Conservation (phyloP, 2,797 vertebrate species). For the Melanotaenia parkinsoni region DNA sequence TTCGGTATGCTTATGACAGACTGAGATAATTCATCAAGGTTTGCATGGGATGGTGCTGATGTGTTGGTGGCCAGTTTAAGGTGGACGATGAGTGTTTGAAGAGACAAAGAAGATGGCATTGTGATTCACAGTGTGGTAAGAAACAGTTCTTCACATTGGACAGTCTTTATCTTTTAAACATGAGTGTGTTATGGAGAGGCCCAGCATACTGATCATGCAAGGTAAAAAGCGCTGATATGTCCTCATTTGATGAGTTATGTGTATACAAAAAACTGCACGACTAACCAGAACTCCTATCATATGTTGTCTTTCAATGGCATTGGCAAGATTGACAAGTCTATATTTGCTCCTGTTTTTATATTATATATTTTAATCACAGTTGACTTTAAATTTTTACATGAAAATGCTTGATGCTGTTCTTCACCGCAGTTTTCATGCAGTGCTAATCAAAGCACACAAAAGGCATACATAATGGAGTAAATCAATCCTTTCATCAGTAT, state of each 20-base stretch:
- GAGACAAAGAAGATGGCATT: slow-evolving; percentile 34
- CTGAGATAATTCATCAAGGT: slow-evolving; percentile 34
- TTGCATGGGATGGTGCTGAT: slow-evolving; percentile 20
- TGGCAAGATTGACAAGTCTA: slow-evolving; percentile 16
- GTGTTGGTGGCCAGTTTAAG: slow-evolving; percentile 18
- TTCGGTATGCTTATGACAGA: slow-evolving; percentile 35
- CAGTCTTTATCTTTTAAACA: slow-evolving; percentile 39
- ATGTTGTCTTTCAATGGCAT: slow-evolving; percentile 18
- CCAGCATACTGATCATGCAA: slow-evolving; percentile 54
- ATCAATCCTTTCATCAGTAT: slow-evolving; percentile 24
- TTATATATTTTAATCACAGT: slow-evolving; percentile 22
- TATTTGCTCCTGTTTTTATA: slow-evolving; percentile 22
- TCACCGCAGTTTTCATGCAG: slow-evolving; percentile 55
- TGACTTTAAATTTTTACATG: slow-evolving; percentile 8
- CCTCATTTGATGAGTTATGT: slow-evolving; percentile 32
- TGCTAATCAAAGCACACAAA: slow-evolving; percentile 33
- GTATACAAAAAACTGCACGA: slow-evolving; percentile 32
- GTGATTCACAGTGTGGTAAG: slow-evolving; percentile 69
- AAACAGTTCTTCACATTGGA: slow-evolving; percentile 63
- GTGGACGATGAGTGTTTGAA: slow-evolving; percentile 21
- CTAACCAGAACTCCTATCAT: slow-evolving; percentile 25
- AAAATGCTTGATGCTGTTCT: slow-evolving; percentile 32
- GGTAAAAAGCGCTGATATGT: slow-evolving; percentile 44
- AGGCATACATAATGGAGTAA: slow-evolving; percentile 33
- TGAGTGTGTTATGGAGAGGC: slow-evolving; percentile 29